Evolutionary conservation across 2,888 invertebrate genomes (phyloP), one percentile per base, ranked within the genome.

Genomic region (Hyposoter dolosus): DNA sequence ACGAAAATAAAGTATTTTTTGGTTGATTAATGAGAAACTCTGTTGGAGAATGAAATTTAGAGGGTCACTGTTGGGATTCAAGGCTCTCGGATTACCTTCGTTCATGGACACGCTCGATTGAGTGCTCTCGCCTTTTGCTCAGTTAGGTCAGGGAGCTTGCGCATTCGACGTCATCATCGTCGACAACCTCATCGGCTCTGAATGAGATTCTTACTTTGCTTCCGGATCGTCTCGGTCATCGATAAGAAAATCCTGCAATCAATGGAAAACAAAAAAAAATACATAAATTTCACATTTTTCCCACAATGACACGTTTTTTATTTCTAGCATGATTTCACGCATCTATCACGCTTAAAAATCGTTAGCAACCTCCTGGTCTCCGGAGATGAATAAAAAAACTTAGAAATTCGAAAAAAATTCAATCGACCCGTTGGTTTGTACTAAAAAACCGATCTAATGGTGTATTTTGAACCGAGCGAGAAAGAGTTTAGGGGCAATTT

Each of bases 151-250:
- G 40, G 66, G 66, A 23, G 66, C 40, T 43, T 43, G 66, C 66
- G 66, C 40, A 43, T 40, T 66, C 66, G 12, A 40, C 66, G 66
- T 40, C 66, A 60, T 80, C 71, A 68, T 60, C 40, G 12, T 43
- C 66, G 19, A 43, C 43, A 32, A 19, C 43, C 19, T 66, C 66
- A 43, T 66, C 66, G 40, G 40, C 17, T 66, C 66, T n/a, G 19
- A n/a, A 43, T 40, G 43, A 40, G 32, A 19, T 19, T 66, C 23
- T 56, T 10, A 56, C 12, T 19, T 56, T 23, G 23, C 23, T 10
- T 23, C 23, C 12, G 56, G 10, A 23, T 23, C 1, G 23, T 12
- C 12, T 9, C 3, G 12, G 12, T 56, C 23, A 56, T 56, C 23
- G 23, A 28, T 23, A 23, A 56, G 23, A 56, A 23, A 12, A 28